Evolutionary conservation across 1,140 invertebrate genomes (phyloP).

Genomic region (Lepidurus couesii): DNA sequence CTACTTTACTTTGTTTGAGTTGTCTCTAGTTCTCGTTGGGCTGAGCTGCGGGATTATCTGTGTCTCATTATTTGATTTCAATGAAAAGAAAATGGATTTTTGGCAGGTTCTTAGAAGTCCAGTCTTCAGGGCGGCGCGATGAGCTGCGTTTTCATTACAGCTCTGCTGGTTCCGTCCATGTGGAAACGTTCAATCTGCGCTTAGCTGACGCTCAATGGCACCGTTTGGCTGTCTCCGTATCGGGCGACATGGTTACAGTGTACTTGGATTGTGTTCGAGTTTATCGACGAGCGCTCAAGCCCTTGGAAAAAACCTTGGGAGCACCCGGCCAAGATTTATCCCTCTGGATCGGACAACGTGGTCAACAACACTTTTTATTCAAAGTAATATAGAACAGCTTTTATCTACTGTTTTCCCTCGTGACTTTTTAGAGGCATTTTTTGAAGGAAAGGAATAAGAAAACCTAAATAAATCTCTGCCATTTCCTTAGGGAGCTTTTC

Average conservation of each 20-base stretch:
- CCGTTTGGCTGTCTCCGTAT: constrained; percentile 71
- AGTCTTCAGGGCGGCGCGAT: constrained; percentile 78
- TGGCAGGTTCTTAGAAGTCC: constrained; percentile 76
- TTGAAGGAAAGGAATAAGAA: not conserved
- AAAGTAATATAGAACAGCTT: constrained; percentile 58
- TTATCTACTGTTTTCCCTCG: not conserved
- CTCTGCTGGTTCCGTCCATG: constrained; percentile 56
- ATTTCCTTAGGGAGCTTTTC: constrained; percentile 66
- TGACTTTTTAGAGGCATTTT: not conserved
- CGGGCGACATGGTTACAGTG: constrained; percentile 71
- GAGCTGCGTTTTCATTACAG: constrained; percentile 60
- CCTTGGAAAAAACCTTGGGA: constrained; percentile 66
- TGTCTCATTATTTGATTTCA: too few species aligned
- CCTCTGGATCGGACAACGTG: constrained; percentile 81
- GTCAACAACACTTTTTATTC: constrained; percentile 74
- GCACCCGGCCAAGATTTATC: constrained; percentile 50
- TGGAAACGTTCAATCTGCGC: constrained; percentile 78
- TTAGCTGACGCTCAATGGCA: constrained; percentile 82
- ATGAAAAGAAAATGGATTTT: not conserved
- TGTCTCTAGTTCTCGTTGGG: too few species aligned
- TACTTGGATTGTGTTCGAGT: constrained; percentile 78
- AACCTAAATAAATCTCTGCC: constrained; percentile 26
- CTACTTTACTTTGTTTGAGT: too few species aligned
- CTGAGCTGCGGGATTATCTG: too few species aligned
- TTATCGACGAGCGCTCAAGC: constrained; percentile 63